These are phyloP conservation scores for Enteromius afrohamiltoni DNA, from an alignment of 2,797 vertebrate genomes.

Conservation along the genomic window DNA sequence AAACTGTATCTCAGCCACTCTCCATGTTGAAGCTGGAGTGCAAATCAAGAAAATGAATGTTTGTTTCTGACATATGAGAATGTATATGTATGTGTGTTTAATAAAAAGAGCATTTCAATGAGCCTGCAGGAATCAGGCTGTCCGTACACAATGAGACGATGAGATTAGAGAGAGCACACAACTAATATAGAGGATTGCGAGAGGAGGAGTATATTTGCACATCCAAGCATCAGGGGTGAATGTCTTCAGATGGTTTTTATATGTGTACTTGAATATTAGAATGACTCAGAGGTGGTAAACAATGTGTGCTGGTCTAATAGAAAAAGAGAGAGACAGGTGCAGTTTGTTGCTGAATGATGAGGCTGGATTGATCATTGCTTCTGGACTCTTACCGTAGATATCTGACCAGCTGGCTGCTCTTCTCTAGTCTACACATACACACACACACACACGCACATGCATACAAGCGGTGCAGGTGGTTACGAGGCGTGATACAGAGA, in stretches of 20 bases:
- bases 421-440: conserved; percentile 34
- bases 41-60: not conserved
- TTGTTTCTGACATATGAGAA: conserved; percentile 37
- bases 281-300: conserved; percentile 30
- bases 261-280: conserved; percentile 27
- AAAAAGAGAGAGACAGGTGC: conserved; percentile 13
- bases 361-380: conserved; percentile 41
- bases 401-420: conserved; percentile 50
- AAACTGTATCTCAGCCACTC: not conserved
- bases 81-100: conserved; percentile 21
- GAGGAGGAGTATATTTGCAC: conserved; percentile 2
- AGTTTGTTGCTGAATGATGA: conserved; percentile 47
- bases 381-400: conserved; percentile 62
- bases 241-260: conserved; percentile 22
- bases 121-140: conserved; percentile 26
- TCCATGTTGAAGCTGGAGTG: not conserved
- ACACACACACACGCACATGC: too few relatives aligned
- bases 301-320: conserved; percentile 17
- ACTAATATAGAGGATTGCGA: conserved; percentile 15
- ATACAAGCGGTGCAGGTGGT: conserved; percentile 69
- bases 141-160: conserved; percentile 21
- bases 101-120: conserved; percentile 44
- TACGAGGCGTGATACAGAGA: conserved; percentile 62
- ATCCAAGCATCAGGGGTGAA: conserved; percentile 3
- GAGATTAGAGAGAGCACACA: conserved; percentile 18